These are phyloP conservation scores for Hyla sarda DNA, from an alignment of 2,113 vertebrate genomes.

Conservation along the genomic window DNA sequence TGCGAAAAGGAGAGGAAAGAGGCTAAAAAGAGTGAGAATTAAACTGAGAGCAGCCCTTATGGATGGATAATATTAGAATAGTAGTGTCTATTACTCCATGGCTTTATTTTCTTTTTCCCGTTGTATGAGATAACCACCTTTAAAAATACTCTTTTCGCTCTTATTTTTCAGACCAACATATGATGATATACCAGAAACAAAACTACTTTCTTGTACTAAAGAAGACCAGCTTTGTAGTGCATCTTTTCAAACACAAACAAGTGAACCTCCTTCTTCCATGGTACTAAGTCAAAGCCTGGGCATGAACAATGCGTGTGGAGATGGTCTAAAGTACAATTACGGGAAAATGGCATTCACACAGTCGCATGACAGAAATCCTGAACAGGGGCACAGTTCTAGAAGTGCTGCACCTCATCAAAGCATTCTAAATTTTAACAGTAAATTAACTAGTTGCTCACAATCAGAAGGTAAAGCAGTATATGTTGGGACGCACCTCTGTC, in stretches of 20 bases:
- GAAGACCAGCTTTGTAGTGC: constrained; percentile 68
- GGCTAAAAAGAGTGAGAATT: too few species aligned
- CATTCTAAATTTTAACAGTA: constrained; percentile 56
- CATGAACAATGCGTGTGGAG: not conserved
- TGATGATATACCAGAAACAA: constrained; percentile 75
- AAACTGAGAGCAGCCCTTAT: too few species aligned
- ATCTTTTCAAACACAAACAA: constrained; percentile 66
- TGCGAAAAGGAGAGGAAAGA: too few species aligned
- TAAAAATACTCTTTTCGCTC: not conserved
- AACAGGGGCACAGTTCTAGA: constrained; percentile 62
- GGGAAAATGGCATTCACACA: constrained; percentile 58
- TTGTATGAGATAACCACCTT: too few species aligned
- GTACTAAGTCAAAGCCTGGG: not conserved
- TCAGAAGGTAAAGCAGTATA: constrained; percentile 63
- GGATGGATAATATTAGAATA: too few species aligned
- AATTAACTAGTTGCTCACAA: constrained; percentile 63
- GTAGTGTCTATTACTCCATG: too few species aligned
- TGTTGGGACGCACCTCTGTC: constrained; percentile 61
- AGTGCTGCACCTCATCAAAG: constrained; percentile 48
- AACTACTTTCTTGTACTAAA: constrained; percentile 67
- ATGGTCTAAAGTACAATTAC: constrained; percentile 45
- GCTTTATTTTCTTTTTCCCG: too few species aligned
- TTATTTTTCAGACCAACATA: constrained; percentile 75
- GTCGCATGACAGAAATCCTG: constrained; percentile 64
- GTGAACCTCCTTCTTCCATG: constrained; percentile 35